Evolutionary conservation across 2,113 vertebrate genomes (phyloP), one percentile per base, ranked within the genome.

Genomic region (Alces alces): DNA sequence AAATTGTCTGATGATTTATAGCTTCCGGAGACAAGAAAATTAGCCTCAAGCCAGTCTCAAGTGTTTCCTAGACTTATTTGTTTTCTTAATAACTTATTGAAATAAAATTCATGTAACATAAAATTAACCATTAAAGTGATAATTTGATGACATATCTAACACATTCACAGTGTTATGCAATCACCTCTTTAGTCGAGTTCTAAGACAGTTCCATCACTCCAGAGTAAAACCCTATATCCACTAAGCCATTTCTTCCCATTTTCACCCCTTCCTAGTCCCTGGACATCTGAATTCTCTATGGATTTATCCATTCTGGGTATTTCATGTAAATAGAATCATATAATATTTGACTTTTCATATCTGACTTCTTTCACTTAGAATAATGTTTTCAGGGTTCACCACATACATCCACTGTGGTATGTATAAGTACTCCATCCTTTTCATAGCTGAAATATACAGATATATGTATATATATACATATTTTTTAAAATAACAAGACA

Each of bases 11-110:
- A 98, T 99, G 98, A 98, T 99, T 97, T 99, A 99, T 98, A 99
- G 99, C 98, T 99, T 99, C 99, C 99, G 99, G 95, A 99, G 99
- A 92, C 98, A 99, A 99, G 98, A 99, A 99, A 99, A 99, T 99
- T 98, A 99, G 99, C 98, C 99, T 99, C 96, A 99, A 98, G 99
- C 99, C 73, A 99, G 96, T 99, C 86, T 99, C 99, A 98, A 98
- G 98, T 76, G 98, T n/a, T 99, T 97, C 99, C 99, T 0, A 99
- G 99, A 97, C 99, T 99, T 97, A 50, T 58, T 50, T 61, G 27
- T 87, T 43, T 79, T 80, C 70, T 87, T 80, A 47, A 54, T 47
- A 50, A 57, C 66, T 57, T 70, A 87, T 50, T 87, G 25, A 82
- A 66, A 54, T 80, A 33, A 82, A 92, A 95, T 43, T 91, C 47